Conservation (phyloP, 2,888 invertebrate species). For the Odontomyia ornata region DNA sequence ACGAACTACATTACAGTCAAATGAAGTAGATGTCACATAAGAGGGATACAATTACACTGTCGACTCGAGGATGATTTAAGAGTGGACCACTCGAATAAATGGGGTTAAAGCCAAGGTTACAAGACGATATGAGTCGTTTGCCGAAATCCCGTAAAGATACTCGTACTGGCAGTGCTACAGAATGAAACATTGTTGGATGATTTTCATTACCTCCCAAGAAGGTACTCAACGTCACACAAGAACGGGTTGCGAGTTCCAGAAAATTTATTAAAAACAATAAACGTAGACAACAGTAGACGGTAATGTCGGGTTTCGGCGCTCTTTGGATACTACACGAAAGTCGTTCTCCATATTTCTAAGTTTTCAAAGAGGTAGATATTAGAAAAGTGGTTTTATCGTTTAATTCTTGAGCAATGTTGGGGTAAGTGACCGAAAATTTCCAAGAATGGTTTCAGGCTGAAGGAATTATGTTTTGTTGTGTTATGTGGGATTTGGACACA, state of each 20-base stretch:
- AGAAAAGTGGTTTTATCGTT: constrained; percentile 6
- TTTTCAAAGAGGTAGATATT: neutral
- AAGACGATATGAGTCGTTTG: constrained; percentile 13
- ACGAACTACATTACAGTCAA: constrained; percentile 18
- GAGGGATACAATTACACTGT: constrained; percentile 38
- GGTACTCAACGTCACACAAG: constrained; percentile 25
- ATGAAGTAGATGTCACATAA: constrained; percentile 38
- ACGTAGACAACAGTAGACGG: neutral
- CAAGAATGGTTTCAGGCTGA: neutral
- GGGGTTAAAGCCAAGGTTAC: constrained; percentile 41
- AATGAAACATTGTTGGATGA: neutral
- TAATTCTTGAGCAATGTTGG: neutral
- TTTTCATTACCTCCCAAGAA: constrained; percentile 38
- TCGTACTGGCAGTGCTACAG: no score
- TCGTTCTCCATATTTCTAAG: neutral
- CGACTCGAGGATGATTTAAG: constrained; percentile 38
- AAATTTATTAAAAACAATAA: constrained; percentile 40
- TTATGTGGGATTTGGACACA: neutral
- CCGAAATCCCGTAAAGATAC: constrained; percentile 16
- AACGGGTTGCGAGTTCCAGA: constrained; percentile 37
- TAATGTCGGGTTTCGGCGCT: neutral
- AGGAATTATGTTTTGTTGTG: neutral
- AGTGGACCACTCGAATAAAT: constrained; percentile 39
- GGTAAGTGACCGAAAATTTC: constrained; percentile 14
- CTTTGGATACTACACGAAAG: neutral